These are phyloP conservation scores for Nycticebus coucang DNA, from an alignment of 2,113 vertebrate species.

Conservation along the genomic window DNA sequence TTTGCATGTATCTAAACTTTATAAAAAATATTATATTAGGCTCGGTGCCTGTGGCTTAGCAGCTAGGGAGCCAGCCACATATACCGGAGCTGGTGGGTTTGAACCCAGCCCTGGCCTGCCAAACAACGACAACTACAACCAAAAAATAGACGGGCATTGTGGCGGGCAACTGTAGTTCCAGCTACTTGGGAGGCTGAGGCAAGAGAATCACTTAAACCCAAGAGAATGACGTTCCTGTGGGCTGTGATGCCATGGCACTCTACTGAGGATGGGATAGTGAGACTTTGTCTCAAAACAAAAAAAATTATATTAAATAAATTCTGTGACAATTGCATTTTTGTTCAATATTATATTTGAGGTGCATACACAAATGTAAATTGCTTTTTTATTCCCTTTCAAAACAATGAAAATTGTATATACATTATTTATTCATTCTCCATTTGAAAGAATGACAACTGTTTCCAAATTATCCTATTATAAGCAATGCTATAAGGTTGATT, in stretches of 20 bases:
- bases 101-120: no score
- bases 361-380: not conserved
- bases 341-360: not conserved
- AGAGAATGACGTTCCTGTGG: no score
- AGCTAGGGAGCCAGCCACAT: no score
- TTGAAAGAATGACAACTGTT: not conserved
- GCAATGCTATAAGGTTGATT: not conserved
- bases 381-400: not conserved
- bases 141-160: no score
- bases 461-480: not conserved
- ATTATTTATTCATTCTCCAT: not conserved
- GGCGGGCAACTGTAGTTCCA: no score
- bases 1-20: not conserved
- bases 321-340: not conserved
- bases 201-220: no score
- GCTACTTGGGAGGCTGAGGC: no score
- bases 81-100: no score
- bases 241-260: no score
- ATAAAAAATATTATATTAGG: not conserved
- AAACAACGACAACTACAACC: no score
- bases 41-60: no score
- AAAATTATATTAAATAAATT: not conserved
- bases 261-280: no score
- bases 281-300: not conserved
- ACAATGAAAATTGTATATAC: not conserved